Evolutionary conservation across 2,113 vertebrate genomes (phyloP).

Genomic region (Apus apus): DNA sequence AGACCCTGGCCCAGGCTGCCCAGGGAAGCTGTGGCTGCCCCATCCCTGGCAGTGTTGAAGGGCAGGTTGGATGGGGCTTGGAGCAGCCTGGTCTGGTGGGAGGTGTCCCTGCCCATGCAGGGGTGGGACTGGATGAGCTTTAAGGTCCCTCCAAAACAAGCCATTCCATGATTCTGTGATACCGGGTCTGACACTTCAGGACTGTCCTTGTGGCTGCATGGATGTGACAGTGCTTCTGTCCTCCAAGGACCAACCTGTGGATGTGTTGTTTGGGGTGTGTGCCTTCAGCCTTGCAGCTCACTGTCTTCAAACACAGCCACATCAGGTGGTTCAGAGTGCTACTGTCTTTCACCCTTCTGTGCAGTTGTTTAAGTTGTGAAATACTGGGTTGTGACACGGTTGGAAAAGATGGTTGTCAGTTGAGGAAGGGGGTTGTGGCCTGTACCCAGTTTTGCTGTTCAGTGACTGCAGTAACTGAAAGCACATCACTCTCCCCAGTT

Average conservation of each 20-base stretch:
- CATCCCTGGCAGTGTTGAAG: too few species aligned
- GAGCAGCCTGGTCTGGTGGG: too few species aligned
- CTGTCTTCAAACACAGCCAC: neutral
- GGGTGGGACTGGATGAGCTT: too few species aligned
- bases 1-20: too few species aligned
- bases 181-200: neutral
- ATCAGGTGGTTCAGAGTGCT: neutral
- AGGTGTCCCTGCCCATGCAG: too few species aligned
- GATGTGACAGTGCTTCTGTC: rapidly evolving
- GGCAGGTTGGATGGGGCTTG: too few species aligned
- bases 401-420: neutral
- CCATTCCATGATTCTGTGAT: too few species aligned
- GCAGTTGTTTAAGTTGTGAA: neutral
- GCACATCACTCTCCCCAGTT: rapidly evolving
- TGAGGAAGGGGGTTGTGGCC: neutral
- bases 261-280: neutral
- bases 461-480: neutral
- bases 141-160: too few species aligned
- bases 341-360: neutral
- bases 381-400: neutral
- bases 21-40: too few species aligned
- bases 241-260: neutral
- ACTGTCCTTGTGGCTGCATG: neutral
- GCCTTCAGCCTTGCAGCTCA: neutral
- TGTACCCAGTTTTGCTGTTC: neutral